These are phyloP conservation scores for Zaprionus gabonicus DNA, from an alignment of 1,140 invertebrate genomes.

Conservation along the genomic window DNA sequence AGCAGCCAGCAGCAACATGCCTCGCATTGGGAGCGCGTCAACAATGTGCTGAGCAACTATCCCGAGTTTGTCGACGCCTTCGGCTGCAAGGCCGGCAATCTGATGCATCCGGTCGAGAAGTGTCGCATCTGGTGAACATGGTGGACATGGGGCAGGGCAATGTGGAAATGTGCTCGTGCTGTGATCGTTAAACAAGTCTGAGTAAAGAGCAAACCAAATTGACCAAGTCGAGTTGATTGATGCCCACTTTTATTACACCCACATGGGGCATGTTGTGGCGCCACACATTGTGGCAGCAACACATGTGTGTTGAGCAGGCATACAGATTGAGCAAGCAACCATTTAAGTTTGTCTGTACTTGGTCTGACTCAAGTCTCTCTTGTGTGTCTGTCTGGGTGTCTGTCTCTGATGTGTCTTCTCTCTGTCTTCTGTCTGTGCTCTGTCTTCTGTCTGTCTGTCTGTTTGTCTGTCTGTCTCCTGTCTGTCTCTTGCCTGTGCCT, in stretches of 20 bases:
- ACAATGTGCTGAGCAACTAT: slow-evolving; percentile 76
- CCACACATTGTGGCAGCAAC: no score
- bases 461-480: no score
- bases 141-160: not conserved
- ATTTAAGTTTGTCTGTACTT: no score
- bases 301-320: no score
- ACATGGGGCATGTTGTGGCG: not conserved
- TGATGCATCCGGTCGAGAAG: slow-evolving; percentile 68
- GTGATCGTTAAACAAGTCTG: not conserved
- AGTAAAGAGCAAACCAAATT: slow-evolving; percentile 1
- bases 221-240: not conserved
- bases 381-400: no score
- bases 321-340: no score
- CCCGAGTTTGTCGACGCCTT: slow-evolving; percentile 68
- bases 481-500: no score
- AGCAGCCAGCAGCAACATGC: slow-evolving; percentile 42
- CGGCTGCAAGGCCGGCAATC: slow-evolving; percentile 52
- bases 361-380: no score
- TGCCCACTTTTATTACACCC: not conserved
- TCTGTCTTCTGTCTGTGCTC: not conserved
- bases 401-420: no score
- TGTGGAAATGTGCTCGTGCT: not conserved
- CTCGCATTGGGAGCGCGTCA: slow-evolving; percentile 64
- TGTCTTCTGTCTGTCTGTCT: not conserved
- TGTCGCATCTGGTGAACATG: slow-evolving; percentile 67